Evolutionary conservation across 2,113 vertebrate genomes (phyloP).

Genomic region (Bubo bubo): DNA sequence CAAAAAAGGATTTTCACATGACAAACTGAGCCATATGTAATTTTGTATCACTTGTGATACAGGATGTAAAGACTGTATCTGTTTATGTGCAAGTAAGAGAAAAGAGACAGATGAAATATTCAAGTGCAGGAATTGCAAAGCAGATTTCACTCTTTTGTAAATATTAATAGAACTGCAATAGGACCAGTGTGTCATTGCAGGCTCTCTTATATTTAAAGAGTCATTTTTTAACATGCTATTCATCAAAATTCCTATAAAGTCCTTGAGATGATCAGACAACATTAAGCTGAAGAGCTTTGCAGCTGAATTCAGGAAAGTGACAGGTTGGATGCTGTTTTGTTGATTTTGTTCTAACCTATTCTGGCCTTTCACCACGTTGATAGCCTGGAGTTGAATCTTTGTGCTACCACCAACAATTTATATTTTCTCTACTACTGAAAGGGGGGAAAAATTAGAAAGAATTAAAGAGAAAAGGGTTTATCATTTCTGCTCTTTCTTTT

Average conservation of each 20-base stretch:
- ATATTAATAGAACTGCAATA: neutral
- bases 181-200: neutral
- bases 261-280: neutral
- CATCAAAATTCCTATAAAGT: neutral
- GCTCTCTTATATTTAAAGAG: neutral
- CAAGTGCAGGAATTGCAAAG: neutral
- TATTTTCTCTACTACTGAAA: neutral
- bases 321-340: neutral
- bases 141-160: neutral
- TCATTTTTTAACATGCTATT: neutral
- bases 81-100: neutral
- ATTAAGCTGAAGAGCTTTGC: neutral
- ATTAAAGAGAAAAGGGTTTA: neutral
- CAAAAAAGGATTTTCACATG: neutral
- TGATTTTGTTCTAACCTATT: fast-evolving
- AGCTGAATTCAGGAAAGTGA: neutral
- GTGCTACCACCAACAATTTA: neutral
- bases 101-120: neutral
- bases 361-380: neutral
- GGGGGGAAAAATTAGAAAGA: neutral
- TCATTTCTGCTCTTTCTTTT: neutral
- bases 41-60: neutral
- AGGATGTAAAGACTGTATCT: neutral
- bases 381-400: neutral
- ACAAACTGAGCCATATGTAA: neutral